Evolutionary conservation across 2,888 invertebrate species (phyloP).

Genomic region (Macrosoma leucophasiata): DNA sequence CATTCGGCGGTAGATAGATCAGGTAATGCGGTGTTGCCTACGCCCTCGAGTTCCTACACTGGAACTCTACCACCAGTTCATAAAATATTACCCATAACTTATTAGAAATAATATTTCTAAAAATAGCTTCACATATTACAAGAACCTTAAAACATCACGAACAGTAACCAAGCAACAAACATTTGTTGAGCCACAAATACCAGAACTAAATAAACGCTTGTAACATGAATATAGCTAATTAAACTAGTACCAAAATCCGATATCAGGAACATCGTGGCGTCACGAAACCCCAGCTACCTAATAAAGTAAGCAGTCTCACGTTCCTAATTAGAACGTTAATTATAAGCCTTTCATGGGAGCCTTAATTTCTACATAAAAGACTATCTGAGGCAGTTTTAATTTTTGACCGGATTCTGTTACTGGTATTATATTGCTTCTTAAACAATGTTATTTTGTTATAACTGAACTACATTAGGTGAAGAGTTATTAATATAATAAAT

Average conservation of each 20-base stretch:
- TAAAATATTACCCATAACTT: too few relatives aligned
- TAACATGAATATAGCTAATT: constrained; percentile 66
- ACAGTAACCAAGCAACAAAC: too few relatives aligned
- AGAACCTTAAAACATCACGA: too few relatives aligned
- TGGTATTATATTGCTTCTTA: constrained; percentile 14
- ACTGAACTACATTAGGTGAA: too few relatives aligned
- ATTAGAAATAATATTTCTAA: too few relatives aligned
- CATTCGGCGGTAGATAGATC: too few relatives aligned
- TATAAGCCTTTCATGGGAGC: constrained; percentile 69
- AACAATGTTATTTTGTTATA: too few relatives aligned
- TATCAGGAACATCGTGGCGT: constrained; percentile 54
- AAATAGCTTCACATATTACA: too few relatives aligned
- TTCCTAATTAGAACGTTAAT: constrained; percentile 73
- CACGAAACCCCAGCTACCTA: constrained; percentile 59
- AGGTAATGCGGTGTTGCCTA: too few relatives aligned
- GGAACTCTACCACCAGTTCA: too few relatives aligned
- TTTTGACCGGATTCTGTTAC: constrained; percentile 66
- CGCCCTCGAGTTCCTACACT: too few relatives aligned
- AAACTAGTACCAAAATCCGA: constrained; percentile 71
- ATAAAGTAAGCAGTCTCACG: constrained; percentile 68
- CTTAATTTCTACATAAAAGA: constrained; percentile 69
- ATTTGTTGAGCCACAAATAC: constrained; percentile 22
- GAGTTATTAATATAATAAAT: too few relatives aligned
- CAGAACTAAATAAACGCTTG: constrained; percentile 28
- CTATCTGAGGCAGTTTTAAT: constrained; percentile 48